Percentiles rank a stretch among this genome's conserved stretches.
These are phyloP conservation scores for Drosophila serrata DNA, from an alignment of 1,140 invertebrate species.

Conservation along the genomic window DNA sequence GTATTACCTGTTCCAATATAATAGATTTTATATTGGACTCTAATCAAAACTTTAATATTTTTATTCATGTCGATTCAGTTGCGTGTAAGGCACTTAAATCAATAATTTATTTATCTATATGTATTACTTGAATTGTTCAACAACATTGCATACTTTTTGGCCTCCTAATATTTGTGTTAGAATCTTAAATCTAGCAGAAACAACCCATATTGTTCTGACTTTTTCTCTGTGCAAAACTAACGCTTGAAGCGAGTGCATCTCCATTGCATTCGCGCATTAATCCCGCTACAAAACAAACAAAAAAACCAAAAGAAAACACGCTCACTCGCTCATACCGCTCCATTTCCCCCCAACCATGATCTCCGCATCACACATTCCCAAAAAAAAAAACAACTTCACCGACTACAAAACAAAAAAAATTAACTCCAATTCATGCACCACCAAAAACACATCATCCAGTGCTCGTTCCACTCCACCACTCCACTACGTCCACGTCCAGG, in stretches of 20 bases:
- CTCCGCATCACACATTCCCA: conserved; percentile 63
- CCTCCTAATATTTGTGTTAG: not conserved
- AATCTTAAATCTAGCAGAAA: not conserved
- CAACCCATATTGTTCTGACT: conserved; percentile 15
- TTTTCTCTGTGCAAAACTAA: conserved; percentile 43
- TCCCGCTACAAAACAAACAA: conserved; percentile 44
- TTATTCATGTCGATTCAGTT: not conserved
- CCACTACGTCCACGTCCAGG: conserved; percentile 16
- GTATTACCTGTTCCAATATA: not conserved
- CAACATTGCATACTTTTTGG: not conserved
- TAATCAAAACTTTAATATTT: not conserved
- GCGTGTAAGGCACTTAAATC: not conserved
- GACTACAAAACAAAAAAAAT: conserved; percentile 17
- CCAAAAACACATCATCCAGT: conserved; percentile 44
- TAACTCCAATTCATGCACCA: conserved; percentile 45
- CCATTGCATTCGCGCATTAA: conserved; percentile 30
- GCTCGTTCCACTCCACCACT: conserved; percentile 43
- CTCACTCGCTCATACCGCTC: conserved; percentile 82
- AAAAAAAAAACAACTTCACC: conserved; percentile 15
- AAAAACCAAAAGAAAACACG: conserved; percentile 47
- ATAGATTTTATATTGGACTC: not conserved
- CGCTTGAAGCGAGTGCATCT: conserved; percentile 26
- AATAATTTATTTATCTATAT: not conserved
- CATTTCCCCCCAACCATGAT: conserved; percentile 76
- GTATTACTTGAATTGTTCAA: not conserved